Percentiles rank a stretch among this genome's conserved stretches.
These are phyloP conservation scores for Ciconia maguari DNA, from an alignment of 2,113 vertebrate genomes.

Conservation along the genomic window DNA sequence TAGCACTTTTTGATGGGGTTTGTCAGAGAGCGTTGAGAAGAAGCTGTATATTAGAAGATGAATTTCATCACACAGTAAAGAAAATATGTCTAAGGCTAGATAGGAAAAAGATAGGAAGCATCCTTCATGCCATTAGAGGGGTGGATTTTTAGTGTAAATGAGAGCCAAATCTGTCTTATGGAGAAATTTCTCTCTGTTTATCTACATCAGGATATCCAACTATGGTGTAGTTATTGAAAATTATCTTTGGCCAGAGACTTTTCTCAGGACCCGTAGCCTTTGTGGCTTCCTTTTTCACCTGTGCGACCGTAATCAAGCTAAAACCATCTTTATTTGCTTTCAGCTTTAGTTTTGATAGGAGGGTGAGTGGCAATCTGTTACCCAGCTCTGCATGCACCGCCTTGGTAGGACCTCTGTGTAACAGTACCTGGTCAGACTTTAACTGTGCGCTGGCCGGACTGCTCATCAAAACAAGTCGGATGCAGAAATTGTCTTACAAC, in stretches of 20 bases:
- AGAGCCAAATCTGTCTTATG: neutral
- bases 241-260: neutral
- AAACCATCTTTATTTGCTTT: neutral
- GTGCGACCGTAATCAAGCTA: neutral
- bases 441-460: neutral
- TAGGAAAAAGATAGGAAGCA: neutral
- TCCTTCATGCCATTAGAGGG: neutral
- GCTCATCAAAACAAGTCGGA: neutral
- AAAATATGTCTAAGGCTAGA: constrained; percentile 26
- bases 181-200: neutral
- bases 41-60: constrained; percentile 31
- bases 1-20: constrained; percentile 50
- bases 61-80: constrained; percentile 9
- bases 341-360: neutral
- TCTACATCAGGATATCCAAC: neutral
- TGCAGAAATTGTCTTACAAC: neutral
- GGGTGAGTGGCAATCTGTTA: neutral
- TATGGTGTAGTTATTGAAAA: neutral
- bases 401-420: neutral
- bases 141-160: neutral
- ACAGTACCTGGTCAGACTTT: neutral
- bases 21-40: constrained; percentile 53
- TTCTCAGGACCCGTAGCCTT: neutral
- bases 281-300: neutral
- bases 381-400: neutral